Percentiles rank a stretch among this genome's conserved stretches.
These are phyloP conservation scores for Pyrrhosoma nymphula DNA, from an alignment of 2,888 invertebrate genomes.

Conservation along the genomic window DNA sequence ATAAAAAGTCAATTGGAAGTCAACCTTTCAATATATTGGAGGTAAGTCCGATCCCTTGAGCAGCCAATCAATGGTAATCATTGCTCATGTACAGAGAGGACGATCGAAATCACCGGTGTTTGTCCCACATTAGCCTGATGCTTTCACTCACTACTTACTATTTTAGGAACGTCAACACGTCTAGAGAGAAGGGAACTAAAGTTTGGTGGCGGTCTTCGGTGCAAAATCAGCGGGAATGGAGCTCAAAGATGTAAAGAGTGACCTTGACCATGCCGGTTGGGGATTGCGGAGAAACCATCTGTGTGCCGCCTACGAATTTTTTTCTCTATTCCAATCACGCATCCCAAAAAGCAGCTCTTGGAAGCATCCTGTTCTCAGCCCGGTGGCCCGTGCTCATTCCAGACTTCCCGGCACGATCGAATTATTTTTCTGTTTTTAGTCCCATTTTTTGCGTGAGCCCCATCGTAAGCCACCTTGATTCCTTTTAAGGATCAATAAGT, in stretches of 20 bases:
- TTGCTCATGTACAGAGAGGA: neutral
- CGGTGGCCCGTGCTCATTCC: neutral
- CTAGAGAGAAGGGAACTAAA: neutral
- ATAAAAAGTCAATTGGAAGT: neutral
- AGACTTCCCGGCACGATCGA: neutral
- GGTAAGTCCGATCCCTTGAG: no score
- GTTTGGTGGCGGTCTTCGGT: neutral
- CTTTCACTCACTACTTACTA: neutral
- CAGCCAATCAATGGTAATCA: no score
- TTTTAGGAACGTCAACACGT: neutral
- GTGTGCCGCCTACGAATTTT: neutral
- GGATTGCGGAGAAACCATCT: neutral
- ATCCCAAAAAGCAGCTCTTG: neutral
- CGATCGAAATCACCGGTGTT: neutral
- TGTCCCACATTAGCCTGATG: neutral
- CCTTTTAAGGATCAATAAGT: no score
- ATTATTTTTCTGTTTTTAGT: neutral
- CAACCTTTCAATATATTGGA: neutral
- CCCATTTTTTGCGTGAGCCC: no score
- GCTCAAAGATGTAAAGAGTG: neutral
- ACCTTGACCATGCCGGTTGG: conserved; percentile 23
- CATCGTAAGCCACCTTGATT: neutral
- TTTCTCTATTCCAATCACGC: conserved; percentile 39
- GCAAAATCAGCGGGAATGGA: neutral
- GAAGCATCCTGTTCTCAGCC: neutral